Percentiles rank a stretch among this genome's conserved stretches.
phyloP scores from a whole-genome alignment of 2,888 invertebrate species.

The Drosophila paracracens region DNA sequence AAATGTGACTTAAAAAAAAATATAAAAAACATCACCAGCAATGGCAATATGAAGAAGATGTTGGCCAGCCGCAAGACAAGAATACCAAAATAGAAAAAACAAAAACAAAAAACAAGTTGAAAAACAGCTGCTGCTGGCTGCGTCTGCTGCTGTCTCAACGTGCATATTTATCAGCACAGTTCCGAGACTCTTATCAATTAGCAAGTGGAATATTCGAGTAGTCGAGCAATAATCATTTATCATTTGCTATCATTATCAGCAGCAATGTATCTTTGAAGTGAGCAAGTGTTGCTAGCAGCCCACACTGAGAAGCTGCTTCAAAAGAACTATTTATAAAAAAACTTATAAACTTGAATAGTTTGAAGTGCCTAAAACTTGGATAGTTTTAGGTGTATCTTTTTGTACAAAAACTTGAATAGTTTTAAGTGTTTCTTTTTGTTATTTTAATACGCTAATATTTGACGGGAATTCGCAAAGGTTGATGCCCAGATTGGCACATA shows the following conservation, averaged over 20 bases:
- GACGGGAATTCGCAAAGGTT: neutral
- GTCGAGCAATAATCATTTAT: conserved; percentile 43
- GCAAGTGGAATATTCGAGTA: conserved; percentile 44
- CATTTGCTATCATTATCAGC: conserved; percentile 34
- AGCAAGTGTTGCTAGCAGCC: conserved; percentile 30
- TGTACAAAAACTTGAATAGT: too few relatives aligned
- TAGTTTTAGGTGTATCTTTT: too few relatives aligned
- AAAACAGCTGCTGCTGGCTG: neutral
- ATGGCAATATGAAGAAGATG: conserved; percentile 10
- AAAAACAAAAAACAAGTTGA: neutral
- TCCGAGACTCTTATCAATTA: conserved; percentile 51
- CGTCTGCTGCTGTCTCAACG: conserved; percentile 21
- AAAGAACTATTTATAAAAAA: neutral
- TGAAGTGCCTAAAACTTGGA: neutral
- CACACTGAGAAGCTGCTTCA: neutral
- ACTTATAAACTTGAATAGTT: neutral
- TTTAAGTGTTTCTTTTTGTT: neutral
- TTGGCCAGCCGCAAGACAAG: conserved; percentile 7
- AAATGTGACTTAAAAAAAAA: conserved; percentile 32
- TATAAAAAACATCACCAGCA: conserved; percentile 11
- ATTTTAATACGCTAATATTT: neutral
- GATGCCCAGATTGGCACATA: neutral
- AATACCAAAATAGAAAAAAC: neutral
- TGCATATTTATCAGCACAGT: conserved; percentile 44
- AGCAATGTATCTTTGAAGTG: conserved; percentile 31